Evolutionary conservation across 2,113 vertebrate genomes (phyloP), one percentile per base, ranked within the genome.

Genomic region (Pogona vitticeps): DNA sequence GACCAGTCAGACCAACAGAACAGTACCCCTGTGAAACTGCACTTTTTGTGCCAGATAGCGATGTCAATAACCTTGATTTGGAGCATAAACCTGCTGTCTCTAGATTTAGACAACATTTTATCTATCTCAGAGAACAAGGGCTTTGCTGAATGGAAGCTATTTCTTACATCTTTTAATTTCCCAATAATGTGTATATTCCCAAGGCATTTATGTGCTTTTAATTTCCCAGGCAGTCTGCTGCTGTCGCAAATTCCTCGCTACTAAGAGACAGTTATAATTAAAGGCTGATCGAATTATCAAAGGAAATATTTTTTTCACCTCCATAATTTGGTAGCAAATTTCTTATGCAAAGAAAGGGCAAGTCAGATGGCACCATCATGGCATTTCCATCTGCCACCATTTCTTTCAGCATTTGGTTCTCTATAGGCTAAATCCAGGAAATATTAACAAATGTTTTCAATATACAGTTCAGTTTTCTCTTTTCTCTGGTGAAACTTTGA

Each of bases 151-250:
- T 13, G 71, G 14, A 31, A 12, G 63, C 26, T 71, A 68, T 42
- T 40, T 73, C 2, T 63, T 68, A 33, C 33, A 6, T 71, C 33
- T 9, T 26, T 82, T 79, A 85, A 1, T 81, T 87, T 85, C 82
- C 52, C 70, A 65, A 65, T 65, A 65, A 65, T 65, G 6, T 31
- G 46, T 81, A 75, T 38, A 67, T 88, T 84, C 38, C 52, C 38
- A 0, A 0, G 1, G 3, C 65, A 63, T 40, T 71, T n/a, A 42
- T 40, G 17, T 61, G 80, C 20, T 52, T 36, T 83, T 86, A 42
- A 52, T 82, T 90, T 79, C 52, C 33, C 46, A 26, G 63, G 26
- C 84, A 83, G 79, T 79, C 15, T 82, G 70, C 65, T 65, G 80
- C 81, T 88, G 8, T 12, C 72, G 1, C 33, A 82, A 89, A 85